phyloP scores from a whole-genome alignment of 2,888 invertebrate genomes.

The Cryptocephalus moraei region DNA sequence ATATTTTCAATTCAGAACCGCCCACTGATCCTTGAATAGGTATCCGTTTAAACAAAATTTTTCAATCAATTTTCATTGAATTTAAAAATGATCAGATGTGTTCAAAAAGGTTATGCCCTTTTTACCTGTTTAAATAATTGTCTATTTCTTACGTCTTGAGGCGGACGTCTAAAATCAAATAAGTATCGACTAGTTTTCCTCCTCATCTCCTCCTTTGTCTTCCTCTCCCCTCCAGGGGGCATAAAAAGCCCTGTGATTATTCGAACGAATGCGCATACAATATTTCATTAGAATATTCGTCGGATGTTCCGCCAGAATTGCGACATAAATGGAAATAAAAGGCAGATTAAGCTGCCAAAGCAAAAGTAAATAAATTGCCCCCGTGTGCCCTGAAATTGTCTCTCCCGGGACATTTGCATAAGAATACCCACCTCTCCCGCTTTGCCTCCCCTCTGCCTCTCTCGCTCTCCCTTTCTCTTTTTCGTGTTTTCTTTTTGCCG shows the following conservation, averaged over 20 bases:
- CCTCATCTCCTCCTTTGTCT: neutral
- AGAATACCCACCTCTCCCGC: constrained; percentile 21
- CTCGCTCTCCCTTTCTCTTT: neutral
- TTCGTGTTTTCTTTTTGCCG: neutral
- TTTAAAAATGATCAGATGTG: no score
- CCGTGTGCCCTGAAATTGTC: constrained; percentile 31
- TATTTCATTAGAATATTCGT: constrained; percentile 12
- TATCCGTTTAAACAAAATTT: no score
- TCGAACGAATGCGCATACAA: constrained; percentile 1
- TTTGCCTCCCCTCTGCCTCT: neutral
- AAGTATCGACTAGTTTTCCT: neutral
- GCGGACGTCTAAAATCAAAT: no score
- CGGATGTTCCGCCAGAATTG: constrained; percentile 12
- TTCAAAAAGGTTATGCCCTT: no score
- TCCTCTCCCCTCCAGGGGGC: neutral
- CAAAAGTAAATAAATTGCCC: constrained; percentile 31
- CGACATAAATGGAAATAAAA: constrained; percentile 14
- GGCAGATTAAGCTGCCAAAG: constrained; percentile 25
- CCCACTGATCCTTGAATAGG: no score
- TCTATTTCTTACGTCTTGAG: no score
- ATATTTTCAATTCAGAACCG: no score
- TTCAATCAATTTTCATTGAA: no score
- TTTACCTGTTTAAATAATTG: no score
- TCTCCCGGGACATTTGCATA: constrained; percentile 34
- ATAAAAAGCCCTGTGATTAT: constrained; percentile 1